Percentiles rank a stretch among this genome's conserved stretches.
phyloP scores from a whole-genome alignment of 2,797 vertebrate genomes.

The Spheniscus humboldti region DNA sequence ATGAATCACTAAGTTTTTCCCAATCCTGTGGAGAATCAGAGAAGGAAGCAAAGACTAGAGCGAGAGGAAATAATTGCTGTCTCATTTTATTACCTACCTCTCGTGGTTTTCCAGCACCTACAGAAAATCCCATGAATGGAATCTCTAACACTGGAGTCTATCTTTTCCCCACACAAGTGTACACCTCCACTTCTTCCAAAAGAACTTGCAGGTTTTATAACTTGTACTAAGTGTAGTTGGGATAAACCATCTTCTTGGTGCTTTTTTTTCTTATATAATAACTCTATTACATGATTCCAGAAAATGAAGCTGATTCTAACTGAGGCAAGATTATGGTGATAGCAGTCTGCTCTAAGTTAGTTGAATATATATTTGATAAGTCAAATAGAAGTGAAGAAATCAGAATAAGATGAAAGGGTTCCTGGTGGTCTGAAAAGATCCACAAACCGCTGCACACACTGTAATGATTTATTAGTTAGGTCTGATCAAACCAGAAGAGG shows the following conservation, averaged over 20 bases:
- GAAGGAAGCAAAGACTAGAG: background rate
- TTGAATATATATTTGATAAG: background rate
- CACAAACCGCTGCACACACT: background rate
- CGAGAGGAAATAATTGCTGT: accelerated
- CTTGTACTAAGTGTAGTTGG: background rate
- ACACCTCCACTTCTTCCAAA: background rate
- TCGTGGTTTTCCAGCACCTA: background rate
- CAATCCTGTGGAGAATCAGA: background rate
- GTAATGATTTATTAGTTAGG: background rate
- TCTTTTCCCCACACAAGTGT: background rate
- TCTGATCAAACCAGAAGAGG: background rate
- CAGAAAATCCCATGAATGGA: background rate
- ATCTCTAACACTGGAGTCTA: background rate
- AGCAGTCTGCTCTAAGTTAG: background rate
- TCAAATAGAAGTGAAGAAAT: background rate
- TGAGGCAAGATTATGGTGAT: background rate
- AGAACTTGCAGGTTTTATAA: background rate
- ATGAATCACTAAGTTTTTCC: background rate
- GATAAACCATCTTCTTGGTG: background rate
- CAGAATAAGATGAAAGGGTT: background rate
- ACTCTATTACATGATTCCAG: background rate
- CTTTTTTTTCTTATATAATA: background rate
- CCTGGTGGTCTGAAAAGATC: background rate
- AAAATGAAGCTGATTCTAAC: background rate
- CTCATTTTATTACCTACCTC: background rate